Evolutionary conservation across 1,140 invertebrate genomes (phyloP).

Genomic region (Drosophila kurseongensis): DNA sequence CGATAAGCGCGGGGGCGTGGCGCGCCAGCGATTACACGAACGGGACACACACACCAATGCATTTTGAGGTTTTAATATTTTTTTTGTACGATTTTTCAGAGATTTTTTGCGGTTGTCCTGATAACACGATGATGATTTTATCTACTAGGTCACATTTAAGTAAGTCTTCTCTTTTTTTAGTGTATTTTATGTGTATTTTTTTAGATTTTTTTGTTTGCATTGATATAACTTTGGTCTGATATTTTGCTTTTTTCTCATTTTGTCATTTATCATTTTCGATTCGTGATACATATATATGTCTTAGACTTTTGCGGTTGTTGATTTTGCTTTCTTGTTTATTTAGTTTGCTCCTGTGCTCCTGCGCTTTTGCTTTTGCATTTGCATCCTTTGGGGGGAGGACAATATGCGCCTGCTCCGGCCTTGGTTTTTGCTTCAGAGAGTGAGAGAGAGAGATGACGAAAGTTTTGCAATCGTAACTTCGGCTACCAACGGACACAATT

Average conservation of each 20-base stretch:
- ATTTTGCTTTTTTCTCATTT: slow-evolving; percentile 57
- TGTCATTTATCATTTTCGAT: slow-evolving; percentile 64
- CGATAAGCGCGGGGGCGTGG: slow-evolving; percentile 28
- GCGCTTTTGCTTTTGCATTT: slow-evolving; percentile 42
- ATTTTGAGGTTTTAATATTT: slow-evolving; percentile 73
- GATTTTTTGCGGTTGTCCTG: slow-evolving; percentile 63
- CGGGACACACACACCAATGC: slow-evolving; percentile 83
- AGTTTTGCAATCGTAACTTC: slow-evolving; percentile 69
- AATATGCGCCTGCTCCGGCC: slow-evolving; percentile 27
- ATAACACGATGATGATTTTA: slow-evolving; percentile 79
- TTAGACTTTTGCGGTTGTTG: slow-evolving; percentile 70
- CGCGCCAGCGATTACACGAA: slow-evolving; percentile 78
- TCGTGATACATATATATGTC: slow-evolving; percentile 69
- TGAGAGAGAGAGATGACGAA: slow-evolving; percentile 70
- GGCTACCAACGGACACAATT: slow-evolving; percentile 75
- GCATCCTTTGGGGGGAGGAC: slow-evolving; percentile 1
- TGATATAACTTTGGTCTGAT: slow-evolving; percentile 80
- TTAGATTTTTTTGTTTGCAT: slow-evolving; percentile 79
- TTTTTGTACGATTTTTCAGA: slow-evolving; percentile 60
- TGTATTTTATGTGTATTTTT: slow-evolving; percentile 78
- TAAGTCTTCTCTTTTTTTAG: slow-evolving; percentile 74
- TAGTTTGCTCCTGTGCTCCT: slow-evolving; percentile 46
- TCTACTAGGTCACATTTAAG: slow-evolving; percentile 80
- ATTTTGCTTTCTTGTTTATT: slow-evolving; percentile 35
- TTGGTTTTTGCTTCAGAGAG: slow-evolving; percentile 67